Conservation (phyloP, 37 sponge, comb jelly and placozoan species). For the Hexactinellida sp. region DNA sequence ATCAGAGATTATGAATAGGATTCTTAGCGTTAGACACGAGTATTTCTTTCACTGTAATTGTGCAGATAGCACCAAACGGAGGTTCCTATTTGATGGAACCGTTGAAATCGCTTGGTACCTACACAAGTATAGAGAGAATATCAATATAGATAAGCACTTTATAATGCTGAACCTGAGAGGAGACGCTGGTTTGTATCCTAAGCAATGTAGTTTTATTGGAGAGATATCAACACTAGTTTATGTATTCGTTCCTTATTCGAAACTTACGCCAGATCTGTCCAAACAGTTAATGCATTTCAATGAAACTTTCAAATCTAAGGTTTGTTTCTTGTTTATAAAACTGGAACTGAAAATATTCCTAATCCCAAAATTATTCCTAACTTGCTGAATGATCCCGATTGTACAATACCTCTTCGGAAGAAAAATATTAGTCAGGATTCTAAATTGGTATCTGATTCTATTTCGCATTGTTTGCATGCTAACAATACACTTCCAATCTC, state of each 20-base stretch:
- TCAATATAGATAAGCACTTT: not conserved
- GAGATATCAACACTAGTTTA: not conserved
- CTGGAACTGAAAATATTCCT: not conserved
- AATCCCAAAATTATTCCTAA: not conserved
- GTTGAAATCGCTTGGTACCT: constrained; percentile 31
- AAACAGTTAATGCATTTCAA: not conserved
- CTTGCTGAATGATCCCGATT: not conserved
- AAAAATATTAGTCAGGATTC: not conserved
- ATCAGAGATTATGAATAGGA: constrained; percentile 20
- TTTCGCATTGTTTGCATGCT: not conserved
- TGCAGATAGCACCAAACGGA: not conserved
- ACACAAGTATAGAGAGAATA: not conserved
- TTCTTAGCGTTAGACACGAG: not conserved
- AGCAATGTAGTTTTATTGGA: constrained; percentile 21
- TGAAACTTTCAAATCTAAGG: not conserved
- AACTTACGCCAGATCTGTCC: not conserved
- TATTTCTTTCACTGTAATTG: constrained; percentile 21
- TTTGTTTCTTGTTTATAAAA: not conserved
- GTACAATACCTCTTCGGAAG: not conserved
- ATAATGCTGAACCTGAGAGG: constrained; percentile 25
- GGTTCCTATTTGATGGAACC: constrained; percentile 2
- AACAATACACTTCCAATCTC: not conserved
- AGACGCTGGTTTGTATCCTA: not conserved
- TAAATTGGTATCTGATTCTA: not conserved
- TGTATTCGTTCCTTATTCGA: not conserved